Percentiles rank a stretch among this genome's conserved stretches.
Conservation (phyloP, 2,113 vertebrate genomes). For the Phoxinus phoxinus region DNA sequence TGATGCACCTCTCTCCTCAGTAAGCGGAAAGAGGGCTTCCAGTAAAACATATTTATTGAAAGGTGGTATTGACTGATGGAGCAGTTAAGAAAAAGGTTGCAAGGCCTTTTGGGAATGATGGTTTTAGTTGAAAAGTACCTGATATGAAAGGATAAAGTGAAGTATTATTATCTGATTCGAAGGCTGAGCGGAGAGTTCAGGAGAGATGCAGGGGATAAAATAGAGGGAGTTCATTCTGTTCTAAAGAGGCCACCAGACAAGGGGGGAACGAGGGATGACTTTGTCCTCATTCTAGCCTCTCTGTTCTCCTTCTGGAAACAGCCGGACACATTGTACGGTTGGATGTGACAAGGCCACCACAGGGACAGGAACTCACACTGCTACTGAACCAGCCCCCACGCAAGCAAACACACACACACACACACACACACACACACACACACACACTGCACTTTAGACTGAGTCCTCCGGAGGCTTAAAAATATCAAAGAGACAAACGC, state of each 20-base stretch:
- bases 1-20: neutral
- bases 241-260: slow-evolving; percentile 23
- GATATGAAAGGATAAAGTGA: slow-evolving; percentile 9
- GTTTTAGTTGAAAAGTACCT: slow-evolving; percentile 22
- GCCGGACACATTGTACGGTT: slow-evolving; percentile 13
- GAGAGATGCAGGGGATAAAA: slow-evolving; percentile 15
- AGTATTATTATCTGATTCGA: neutral
- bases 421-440: neutral
- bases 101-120: slow-evolving; percentile 13
- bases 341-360: slow-evolving; percentile 43
- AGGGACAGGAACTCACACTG: slow-evolving; percentile 25
- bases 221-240: neutral
- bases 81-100: slow-evolving; percentile 3
- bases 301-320: slow-evolving; percentile 38
- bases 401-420: neutral
- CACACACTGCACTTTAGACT: no score
- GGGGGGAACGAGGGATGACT: slow-evolving; percentile 24
- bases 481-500: slow-evolving; percentile 29
- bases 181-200: neutral
- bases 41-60: slow-evolving; percentile 7
- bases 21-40: neutral
- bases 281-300: slow-evolving; percentile 46
- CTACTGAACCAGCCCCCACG: neutral
- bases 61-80: slow-evolving; percentile 15
- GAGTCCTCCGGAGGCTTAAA: slow-evolving; percentile 25